A percentile compares a stretch with the other conserved stretches of the same genome.
phyloP scores from a whole-genome alignment of 2,113 vertebrate species.

The Hassar affinis region DNA sequence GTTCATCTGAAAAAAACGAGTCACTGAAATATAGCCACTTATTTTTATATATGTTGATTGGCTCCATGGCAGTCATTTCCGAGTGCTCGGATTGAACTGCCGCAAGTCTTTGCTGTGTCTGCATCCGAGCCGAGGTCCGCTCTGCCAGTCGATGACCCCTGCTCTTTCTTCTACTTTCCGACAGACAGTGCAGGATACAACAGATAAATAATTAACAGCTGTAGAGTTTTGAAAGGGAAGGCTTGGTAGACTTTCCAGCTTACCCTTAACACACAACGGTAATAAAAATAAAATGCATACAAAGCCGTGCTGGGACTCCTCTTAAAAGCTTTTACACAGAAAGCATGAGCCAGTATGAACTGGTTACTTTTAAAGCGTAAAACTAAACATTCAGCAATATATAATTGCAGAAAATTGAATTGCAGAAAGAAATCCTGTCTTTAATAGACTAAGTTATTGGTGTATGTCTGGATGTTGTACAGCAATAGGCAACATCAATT shows the following conservation, averaged over 20 bases:
- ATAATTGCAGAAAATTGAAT: neutral
- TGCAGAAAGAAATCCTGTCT: neutral
- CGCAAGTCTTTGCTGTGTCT: neutral
- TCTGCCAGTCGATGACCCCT: neutral
- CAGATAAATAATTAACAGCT: neutral
- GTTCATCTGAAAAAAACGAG: neutral
- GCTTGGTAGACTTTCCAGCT: neutral
- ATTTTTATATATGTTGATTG: neutral
- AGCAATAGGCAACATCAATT: neutral
- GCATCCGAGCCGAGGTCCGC: neutral
- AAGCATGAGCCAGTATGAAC: conserved; percentile 10
- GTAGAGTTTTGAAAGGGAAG: neutral
- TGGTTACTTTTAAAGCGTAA: neutral
- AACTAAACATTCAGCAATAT: neutral
- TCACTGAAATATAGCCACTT: neutral
- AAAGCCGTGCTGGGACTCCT: neutral
- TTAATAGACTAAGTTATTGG: neutral
- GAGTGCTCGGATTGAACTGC: neutral
- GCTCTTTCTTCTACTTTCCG: neutral
- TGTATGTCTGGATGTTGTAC: neutral
- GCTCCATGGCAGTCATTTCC: neutral
- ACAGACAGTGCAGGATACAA: neutral
- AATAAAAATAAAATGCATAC: neutral
- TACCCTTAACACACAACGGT: neutral
- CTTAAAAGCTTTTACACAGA: neutral